These are phyloP conservation scores for Leptinotarsa tumamoca DNA, from an alignment of 2,888 invertebrate genomes.

Conservation along the genomic window DNA sequence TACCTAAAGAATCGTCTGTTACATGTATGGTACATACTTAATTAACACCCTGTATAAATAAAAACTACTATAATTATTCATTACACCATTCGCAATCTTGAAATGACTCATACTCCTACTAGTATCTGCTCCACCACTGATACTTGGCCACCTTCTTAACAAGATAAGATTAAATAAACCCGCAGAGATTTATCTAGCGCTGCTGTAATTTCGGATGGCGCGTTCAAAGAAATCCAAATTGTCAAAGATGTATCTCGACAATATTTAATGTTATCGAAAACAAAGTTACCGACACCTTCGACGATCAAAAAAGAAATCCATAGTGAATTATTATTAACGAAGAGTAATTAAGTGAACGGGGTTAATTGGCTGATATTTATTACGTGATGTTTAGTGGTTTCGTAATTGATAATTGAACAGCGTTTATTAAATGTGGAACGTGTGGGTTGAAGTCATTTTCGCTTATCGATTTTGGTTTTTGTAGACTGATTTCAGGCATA, in stretches of 20 bases:
- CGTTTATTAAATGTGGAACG: constrained; percentile 17
- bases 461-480: constrained; percentile 6
- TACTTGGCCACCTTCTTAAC: constrained; percentile 51
- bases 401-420: constrained; percentile 10
- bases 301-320: constrained; percentile 40
- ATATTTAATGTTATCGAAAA: constrained; percentile 43
- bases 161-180: constrained; percentile 29
- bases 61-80: too few relatives aligned
- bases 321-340: constrained; percentile 42
- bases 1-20: too few relatives aligned
- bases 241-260: constrained; percentile 46
- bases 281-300: constrained; percentile 39
- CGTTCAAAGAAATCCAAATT: constrained; percentile 51
- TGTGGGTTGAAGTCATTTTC: constrained; percentile 6
- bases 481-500: neutral
- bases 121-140: constrained; percentile 7
- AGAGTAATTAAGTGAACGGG: constrained; percentile 40
- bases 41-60: too few relatives aligned
- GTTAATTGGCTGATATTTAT: constrained; percentile 37
- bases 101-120: neutral
- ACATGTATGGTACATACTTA: too few relatives aligned
- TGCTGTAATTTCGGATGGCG: constrained; percentile 45
- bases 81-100: neutral
- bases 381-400: constrained; percentile 27
- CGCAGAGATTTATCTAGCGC: constrained; percentile 42